Evolutionary conservation across 2,888 invertebrate genomes (phyloP).

Genomic region (Heliconius sara): DNA sequence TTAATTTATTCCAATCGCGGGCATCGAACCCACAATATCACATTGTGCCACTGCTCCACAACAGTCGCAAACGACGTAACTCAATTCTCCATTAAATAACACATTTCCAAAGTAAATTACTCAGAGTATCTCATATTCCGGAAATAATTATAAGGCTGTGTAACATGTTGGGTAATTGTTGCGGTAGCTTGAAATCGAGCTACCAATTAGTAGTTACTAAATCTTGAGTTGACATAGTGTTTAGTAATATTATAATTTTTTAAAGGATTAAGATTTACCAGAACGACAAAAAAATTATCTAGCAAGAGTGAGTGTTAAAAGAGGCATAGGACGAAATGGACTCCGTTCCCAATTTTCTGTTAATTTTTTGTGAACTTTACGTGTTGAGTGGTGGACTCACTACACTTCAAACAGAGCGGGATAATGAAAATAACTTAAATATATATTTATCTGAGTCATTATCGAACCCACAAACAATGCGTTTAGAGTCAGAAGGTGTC

Average conservation of each 20-base stretch:
- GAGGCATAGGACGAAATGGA: too few relatives aligned
- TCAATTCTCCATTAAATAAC: too few relatives aligned
- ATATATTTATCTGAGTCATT: neutral
- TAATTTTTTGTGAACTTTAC: too few relatives aligned
- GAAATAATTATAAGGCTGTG: constrained; percentile 9
- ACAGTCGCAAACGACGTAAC: too few relatives aligned
- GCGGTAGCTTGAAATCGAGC: constrained; percentile 3
- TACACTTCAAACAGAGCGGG: too few relatives aligned
- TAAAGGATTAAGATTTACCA: neutral
- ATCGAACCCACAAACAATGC: neutral
- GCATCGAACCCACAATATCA: neutral
- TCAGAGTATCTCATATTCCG: neutral
- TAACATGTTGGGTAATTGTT: constrained; percentile 2
- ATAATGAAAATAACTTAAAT: neutral
- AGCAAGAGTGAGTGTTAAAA: too few relatives aligned
- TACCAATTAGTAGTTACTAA: constrained; percentile 2
- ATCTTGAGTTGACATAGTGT: neutral
- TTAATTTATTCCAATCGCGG: neutral
- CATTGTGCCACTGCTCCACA: too few relatives aligned
- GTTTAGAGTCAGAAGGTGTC: neutral
- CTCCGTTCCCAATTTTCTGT: too few relatives aligned
- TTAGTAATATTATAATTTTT: neutral
- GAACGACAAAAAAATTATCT: too few relatives aligned
- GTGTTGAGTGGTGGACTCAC: too few relatives aligned
- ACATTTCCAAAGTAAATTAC: neutral